These are phyloP conservation scores for Ganaspis sp. DNA, from an alignment of 1,140 invertebrate species.

Conservation along the genomic window DNA sequence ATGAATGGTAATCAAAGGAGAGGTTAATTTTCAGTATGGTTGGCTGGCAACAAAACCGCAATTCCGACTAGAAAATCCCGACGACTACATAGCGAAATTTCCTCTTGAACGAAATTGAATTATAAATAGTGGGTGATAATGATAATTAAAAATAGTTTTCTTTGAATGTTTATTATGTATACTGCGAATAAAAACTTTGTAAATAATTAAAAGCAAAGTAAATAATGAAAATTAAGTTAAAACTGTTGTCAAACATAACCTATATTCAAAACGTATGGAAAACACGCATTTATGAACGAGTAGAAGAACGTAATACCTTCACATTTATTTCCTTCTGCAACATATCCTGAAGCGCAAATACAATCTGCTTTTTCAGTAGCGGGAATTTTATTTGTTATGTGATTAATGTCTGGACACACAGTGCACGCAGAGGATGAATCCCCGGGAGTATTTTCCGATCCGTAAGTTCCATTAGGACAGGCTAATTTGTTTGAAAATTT, in stretches of 20 bases:
- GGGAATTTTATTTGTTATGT: slow-evolving; percentile 76
- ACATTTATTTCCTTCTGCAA: slow-evolving; percentile 74
- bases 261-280: slow-evolving; percentile 8
- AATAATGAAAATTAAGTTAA: slow-evolving; percentile 7
- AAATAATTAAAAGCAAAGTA: too few species aligned
- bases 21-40: slow-evolving; percentile 63
- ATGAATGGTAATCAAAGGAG: too few species aligned
- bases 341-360: slow-evolving; percentile 79
- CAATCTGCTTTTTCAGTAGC: slow-evolving; percentile 77
- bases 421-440: slow-evolving; percentile 77
- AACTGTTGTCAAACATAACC: too few species aligned
- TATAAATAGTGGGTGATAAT: not conserved
- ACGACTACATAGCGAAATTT: slow-evolving; percentile 48
- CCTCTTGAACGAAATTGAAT: slow-evolving; percentile 28
- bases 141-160: slow-evolving; percentile 16
- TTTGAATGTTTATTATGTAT: too few species aligned
- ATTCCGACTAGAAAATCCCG: slow-evolving; percentile 62
- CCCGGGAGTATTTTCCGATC: slow-evolving; percentile 70
- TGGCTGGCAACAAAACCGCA: slow-evolving; percentile 61
- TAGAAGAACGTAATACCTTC: slow-evolving; percentile 69
- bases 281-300: not conserved
- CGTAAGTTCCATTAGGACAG: slow-evolving; percentile 76
- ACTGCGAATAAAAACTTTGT: too few species aligned
- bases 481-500: too few species aligned
- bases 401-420: slow-evolving; percentile 82